phyloP scores from a whole-genome alignment of 2,888 invertebrate genomes.

The Branchellion lobata region DNA sequence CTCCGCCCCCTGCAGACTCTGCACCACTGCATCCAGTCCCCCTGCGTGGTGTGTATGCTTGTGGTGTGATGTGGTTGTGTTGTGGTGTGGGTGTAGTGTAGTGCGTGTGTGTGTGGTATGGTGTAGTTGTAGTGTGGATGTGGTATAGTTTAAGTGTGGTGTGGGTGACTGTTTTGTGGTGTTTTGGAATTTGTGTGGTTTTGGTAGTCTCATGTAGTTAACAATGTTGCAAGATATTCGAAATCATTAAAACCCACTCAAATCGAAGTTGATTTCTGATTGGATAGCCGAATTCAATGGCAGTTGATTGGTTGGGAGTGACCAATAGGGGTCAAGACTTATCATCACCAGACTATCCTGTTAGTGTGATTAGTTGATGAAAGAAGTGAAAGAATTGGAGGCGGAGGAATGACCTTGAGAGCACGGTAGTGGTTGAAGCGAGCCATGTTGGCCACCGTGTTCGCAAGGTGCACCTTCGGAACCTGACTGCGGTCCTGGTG shows the following conservation, averaged over 20 bases:
- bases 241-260: neutral
- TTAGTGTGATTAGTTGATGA: too few species aligned
- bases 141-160: too few species aligned
- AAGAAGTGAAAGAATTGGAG: neutral
- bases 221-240: too few species aligned
- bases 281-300: neutral
- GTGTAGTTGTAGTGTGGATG: neutral
- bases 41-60: too few species aligned
- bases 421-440: slow-evolving; percentile 94
- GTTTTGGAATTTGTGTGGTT: too few species aligned
- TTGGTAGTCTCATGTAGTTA: too few species aligned
- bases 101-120: neutral
- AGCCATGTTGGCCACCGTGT: slow-evolving; percentile 93
- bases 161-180: too few species aligned
- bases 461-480: slow-evolving; percentile 81
- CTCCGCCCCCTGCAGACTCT: too few species aligned
- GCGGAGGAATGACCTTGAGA: slow-evolving; percentile 62
- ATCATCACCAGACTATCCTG: slow-evolving; percentile 5
- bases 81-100: too few species aligned
- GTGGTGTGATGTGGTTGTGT: neutral
- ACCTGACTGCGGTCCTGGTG: slow-evolving; percentile 84
- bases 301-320: slow-evolving; percentile 2
- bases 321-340: slow-evolving; percentile 31
- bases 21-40: too few species aligned
- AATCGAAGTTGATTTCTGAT: neutral